A percentile compares a stretch with the other conserved stretches of the same genome.
Evolutionary conservation across 2,888 invertebrate genomes (phyloP).

Genomic region (Erebia palarica): DNA sequence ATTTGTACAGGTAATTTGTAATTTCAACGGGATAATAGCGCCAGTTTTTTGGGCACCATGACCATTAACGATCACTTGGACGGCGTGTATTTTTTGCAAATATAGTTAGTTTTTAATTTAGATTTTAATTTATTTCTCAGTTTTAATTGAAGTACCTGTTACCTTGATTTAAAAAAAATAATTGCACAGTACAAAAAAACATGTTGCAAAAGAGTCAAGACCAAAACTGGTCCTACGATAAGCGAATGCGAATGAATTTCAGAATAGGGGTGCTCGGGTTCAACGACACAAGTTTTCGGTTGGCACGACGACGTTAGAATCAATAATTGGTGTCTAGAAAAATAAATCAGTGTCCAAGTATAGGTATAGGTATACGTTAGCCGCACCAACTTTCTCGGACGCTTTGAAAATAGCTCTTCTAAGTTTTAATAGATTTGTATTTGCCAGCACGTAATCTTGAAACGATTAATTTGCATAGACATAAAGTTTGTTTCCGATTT

Average conservation of each 20-base stretch:
- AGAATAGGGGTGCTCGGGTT: slow-evolving; percentile 62
- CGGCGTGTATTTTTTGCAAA: no score
- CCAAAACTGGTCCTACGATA: slow-evolving; percentile 28
- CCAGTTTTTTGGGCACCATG: no score
- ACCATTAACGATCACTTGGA: no score
- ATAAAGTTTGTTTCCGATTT: no score
- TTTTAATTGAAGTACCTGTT: no score
- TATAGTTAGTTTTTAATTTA: no score
- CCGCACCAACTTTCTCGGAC: slow-evolving; percentile 25
- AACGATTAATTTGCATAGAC: no score
- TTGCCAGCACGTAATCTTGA: background rate
- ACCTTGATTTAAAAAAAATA: background rate
- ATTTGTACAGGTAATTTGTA: no score
- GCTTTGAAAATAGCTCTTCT: slow-evolving; percentile 5
- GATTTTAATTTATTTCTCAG: no score
- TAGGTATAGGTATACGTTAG: slow-evolving; percentile 14
- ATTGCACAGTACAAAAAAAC: background rate
- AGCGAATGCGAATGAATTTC: slow-evolving; percentile 41
- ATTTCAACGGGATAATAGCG: no score
- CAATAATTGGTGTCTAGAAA: slow-evolving; percentile 52
- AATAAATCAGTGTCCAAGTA: slow-evolving; percentile 44
- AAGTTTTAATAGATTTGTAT: slow-evolving; percentile 5
- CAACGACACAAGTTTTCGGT: slow-evolving; percentile 57
- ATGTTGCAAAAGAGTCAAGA: slow-evolving; percentile 4
- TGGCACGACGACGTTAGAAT: slow-evolving; percentile 54